A percentile compares a stretch with the other conserved stretches of the same genome.
Evolutionary conservation across 2,888 invertebrate species (phyloP).

Genomic region (Mylabris sibirica): DNA sequence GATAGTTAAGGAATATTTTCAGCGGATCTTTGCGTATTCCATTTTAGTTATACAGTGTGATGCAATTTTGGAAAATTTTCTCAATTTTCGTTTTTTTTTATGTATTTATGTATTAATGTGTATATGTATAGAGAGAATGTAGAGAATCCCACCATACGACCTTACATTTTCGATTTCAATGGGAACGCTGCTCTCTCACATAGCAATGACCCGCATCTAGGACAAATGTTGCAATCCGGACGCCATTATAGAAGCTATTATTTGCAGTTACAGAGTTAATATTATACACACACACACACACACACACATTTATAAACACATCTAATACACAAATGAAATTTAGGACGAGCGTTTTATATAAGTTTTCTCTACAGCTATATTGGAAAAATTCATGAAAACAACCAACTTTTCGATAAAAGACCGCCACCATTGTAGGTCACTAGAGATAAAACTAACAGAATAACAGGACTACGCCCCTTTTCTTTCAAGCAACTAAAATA

Average conservation of each 20-base stretch:
- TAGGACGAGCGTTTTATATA: slow-evolving; percentile 34
- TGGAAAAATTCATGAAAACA: background rate
- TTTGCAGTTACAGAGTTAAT: slow-evolving; percentile 48
- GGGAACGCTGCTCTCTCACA: slow-evolving; percentile 59
- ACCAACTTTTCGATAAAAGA: background rate
- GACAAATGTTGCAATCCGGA: slow-evolving; percentile 60
- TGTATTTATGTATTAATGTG: slow-evolving; percentile 19
- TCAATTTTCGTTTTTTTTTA: slow-evolving; percentile 15
- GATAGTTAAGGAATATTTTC: background rate
- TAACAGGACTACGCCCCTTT: slow-evolving; percentile 24
- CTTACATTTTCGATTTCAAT: slow-evolving; percentile 61
- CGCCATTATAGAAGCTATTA: slow-evolving; percentile 48
- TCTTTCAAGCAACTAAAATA: slow-evolving; percentile 14
- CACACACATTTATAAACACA: background rate
- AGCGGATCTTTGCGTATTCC: background rate
- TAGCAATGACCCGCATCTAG: slow-evolving; percentile 63
- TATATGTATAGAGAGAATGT: slow-evolving; percentile 41
- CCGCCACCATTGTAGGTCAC: background rate
- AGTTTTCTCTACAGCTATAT: slow-evolving; percentile 21
- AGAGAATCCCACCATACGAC: slow-evolving; percentile 55
- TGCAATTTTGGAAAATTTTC: slow-evolving; percentile 34
- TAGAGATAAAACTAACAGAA: background rate
- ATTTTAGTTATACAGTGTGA: background rate
- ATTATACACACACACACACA: slow-evolving; percentile 36
- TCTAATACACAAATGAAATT: slow-evolving; percentile 30